Evolutionary conservation across 2,113 vertebrate species (phyloP).

Genomic region (Alethe diademata): DNA sequence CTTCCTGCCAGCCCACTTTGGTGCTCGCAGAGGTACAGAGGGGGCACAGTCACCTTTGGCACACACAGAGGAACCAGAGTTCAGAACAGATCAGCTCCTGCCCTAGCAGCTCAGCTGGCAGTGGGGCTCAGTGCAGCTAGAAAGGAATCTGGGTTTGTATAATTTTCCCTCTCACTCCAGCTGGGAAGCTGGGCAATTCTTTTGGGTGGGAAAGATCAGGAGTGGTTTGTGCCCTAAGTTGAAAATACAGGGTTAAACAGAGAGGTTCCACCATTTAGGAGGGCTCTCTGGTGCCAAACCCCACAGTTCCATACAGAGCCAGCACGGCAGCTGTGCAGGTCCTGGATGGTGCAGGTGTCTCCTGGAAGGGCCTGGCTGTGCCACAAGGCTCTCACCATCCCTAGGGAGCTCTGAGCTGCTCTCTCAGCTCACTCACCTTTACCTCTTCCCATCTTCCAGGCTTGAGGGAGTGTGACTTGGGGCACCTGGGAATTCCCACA

Average conservation of each 20-base stretch:
- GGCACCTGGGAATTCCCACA: slow-evolving; percentile 71
- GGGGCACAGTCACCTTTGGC: not conserved
- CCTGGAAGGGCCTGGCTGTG: not conserved
- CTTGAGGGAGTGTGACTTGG: slow-evolving; percentile 48
- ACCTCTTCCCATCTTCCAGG: slow-evolving; percentile 51
- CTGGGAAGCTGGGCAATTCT: not conserved
- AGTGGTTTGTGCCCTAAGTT: not conserved
- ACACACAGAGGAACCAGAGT: not conserved
- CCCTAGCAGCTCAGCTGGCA: not conserved
- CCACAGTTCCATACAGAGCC: fast-evolving
- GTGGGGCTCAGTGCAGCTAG: not conserved
- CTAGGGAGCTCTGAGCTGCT: not conserved
- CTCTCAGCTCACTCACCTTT: not conserved
- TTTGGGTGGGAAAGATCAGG: not conserved
- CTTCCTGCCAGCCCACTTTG: slow-evolving; percentile 71
- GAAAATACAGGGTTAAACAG: not conserved
- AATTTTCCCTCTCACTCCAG: not conserved
- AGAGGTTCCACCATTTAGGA: not conserved
- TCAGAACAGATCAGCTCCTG: not conserved
- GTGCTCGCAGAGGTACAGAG: slow-evolving; percentile 73
- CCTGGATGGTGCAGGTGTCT: not conserved
- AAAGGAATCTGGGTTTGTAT: not conserved
- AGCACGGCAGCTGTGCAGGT: not conserved
- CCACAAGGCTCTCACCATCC: not conserved
- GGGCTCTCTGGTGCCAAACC: not conserved